Conservation (phyloP, 1,140 invertebrate species). For the Drosophila melanica region DNA sequence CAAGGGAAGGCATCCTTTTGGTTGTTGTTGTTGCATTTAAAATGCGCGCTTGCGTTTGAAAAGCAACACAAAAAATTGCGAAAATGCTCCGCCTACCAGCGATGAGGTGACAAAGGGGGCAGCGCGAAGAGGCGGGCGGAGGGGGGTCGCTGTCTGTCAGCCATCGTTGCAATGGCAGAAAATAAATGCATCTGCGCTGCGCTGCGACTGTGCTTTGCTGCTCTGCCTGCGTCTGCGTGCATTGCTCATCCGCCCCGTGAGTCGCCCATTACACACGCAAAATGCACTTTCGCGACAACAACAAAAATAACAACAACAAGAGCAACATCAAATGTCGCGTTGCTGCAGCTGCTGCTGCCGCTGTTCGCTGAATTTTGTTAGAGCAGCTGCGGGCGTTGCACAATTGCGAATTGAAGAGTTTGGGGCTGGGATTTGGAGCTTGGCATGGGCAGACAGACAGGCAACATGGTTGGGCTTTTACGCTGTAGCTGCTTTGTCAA, state of each 20-base stretch:
- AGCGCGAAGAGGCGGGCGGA: neutral
- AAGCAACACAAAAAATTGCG: slow-evolving; percentile 72
- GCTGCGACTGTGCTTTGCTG: slow-evolving; percentile 18
- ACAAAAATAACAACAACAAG: slow-evolving; percentile 21
- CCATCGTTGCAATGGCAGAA: slow-evolving; percentile 58
- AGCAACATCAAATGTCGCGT: slow-evolving; percentile 53
- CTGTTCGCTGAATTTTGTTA: slow-evolving; percentile 55
- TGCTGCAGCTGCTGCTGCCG: slow-evolving; percentile 23
- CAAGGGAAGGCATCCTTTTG: slow-evolving; percentile 5
- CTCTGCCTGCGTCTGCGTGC: slow-evolving; percentile 42
- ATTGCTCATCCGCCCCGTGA: slow-evolving; percentile 68
- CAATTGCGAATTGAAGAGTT: slow-evolving; percentile 5
- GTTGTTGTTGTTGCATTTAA: slow-evolving; percentile 68
- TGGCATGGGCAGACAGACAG: slow-evolving; percentile 43
- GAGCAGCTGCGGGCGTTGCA: slow-evolving; percentile 43
- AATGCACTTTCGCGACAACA: slow-evolving; percentile 75
- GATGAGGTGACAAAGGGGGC: neutral
- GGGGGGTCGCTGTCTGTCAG: slow-evolving; percentile 48
- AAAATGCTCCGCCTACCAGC: slow-evolving; percentile 79
- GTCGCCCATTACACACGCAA: slow-evolving; percentile 40
- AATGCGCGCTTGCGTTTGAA: slow-evolving; percentile 83
- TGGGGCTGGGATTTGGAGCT: slow-evolving; percentile 11
- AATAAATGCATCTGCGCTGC: slow-evolving; percentile 68
- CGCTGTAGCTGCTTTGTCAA: slow-evolving; percentile 76
- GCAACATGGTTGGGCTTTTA: slow-evolving; percentile 71